Evolutionary conservation across 2,888 invertebrate genomes (phyloP).

Genomic region (Agrotis clavis): DNA sequence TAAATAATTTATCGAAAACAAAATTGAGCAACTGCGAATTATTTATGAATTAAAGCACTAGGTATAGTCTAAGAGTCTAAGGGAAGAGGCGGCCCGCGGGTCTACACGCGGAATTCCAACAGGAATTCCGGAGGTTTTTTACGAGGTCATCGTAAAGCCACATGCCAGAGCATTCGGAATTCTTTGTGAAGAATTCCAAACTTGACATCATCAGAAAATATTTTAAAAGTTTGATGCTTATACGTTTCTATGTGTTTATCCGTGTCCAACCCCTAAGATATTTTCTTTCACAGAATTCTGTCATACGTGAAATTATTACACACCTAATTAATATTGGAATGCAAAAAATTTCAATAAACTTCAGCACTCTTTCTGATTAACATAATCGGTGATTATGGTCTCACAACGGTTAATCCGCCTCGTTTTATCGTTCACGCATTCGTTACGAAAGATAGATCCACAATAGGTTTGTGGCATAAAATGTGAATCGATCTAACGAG

Average conservation of each 20-base stretch:
- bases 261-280: conserved; percentile 2
- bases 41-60: too few relatives aligned
- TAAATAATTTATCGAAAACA: background rate
- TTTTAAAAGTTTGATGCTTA: background rate
- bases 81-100: too few relatives aligned
- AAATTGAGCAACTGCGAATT: too few relatives aligned
- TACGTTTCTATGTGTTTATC: background rate
- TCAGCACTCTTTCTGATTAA: conserved; percentile 4
- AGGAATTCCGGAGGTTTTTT: conserved; percentile 36
- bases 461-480: background rate
- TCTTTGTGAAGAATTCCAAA: conserved; percentile 14
- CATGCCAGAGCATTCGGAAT: conserved; percentile 18
- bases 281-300: conserved; percentile 20
- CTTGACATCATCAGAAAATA: conserved; percentile 1
- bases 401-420: background rate
- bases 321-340: conserved; percentile 16
- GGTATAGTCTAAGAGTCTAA: too few relatives aligned
- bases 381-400: conserved; percentile 14
- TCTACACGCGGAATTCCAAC: conserved; percentile 5
- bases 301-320: conserved; percentile 16
- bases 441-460: background rate
- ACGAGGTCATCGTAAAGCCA: conserved; percentile 39
- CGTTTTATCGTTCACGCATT: background rate
- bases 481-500: background rate
- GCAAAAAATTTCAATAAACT: conserved; percentile 12